Evolutionary conservation across 2,888 invertebrate species (phyloP).

Genomic region (Homarus gammarus): DNA sequence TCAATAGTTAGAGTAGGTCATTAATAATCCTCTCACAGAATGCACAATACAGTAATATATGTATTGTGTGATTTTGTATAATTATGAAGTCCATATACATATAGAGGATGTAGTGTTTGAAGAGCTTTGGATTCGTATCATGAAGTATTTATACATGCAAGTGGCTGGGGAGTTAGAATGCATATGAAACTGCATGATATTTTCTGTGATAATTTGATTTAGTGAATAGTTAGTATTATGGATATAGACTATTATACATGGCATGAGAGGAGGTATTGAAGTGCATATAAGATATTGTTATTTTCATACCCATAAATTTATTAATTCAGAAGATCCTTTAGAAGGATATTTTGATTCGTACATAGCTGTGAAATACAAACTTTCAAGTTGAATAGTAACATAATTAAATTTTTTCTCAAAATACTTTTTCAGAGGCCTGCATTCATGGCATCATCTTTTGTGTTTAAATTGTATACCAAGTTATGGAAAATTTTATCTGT

Average conservation of each 20-base stretch:
- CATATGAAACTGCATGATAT: neutral
- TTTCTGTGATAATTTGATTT: conserved; percentile 5
- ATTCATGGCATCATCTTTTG: too few relatives aligned
- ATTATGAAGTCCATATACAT: too few relatives aligned
- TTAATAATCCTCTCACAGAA: neutral
- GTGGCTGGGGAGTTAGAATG: neutral
- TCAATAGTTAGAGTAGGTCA: neutral
- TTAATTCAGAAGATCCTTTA: too few relatives aligned
- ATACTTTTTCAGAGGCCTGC: too few relatives aligned
- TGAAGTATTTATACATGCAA: neutral
- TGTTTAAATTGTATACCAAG: too few relatives aligned
- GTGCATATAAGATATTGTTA: too few relatives aligned
- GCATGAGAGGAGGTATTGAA: neutral
- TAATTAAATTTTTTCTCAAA: too few relatives aligned
- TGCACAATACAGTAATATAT: neutral
- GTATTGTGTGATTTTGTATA: neutral
- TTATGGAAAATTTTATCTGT: too few relatives aligned
- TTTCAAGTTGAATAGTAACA: too few relatives aligned
- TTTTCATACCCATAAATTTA: too few relatives aligned
- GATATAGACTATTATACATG: neutral
- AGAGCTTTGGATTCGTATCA: neutral
- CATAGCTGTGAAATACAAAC: too few relatives aligned
- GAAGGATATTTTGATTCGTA: too few relatives aligned
- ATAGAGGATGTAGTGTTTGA: neutral
- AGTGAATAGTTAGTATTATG: neutral